These are phyloP conservation scores for Aurelia sp. DNA, from an alignment of 30 jellyfish, hydroid and myxozoan species.

Conservation along the genomic window DNA sequence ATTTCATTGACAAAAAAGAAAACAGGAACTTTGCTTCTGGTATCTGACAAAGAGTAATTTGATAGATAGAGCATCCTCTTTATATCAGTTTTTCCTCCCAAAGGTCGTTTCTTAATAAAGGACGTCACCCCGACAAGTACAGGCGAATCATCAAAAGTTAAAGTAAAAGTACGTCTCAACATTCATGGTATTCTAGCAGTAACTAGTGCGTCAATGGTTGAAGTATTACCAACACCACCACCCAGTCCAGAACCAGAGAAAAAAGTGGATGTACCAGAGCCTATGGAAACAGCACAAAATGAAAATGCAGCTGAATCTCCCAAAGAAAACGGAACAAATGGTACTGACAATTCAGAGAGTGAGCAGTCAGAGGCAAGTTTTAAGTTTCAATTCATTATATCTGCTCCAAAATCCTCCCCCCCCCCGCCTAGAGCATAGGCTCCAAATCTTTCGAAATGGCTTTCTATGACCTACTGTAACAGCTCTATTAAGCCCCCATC, in stretches of 20 bases:
- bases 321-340: conserved; percentile 39
- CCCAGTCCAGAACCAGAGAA: conserved; percentile 61
- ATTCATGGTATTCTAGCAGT: conserved; percentile 87
- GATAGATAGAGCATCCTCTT: neutral
- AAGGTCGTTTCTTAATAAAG: conserved; percentile 84
- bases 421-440: too few relatives aligned
- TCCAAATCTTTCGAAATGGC: too few relatives aligned
- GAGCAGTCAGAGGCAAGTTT: neutral
- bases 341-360: conserved; percentile 6
- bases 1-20: too few relatives aligned
- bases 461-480: too few relatives aligned
- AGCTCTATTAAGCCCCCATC: too few relatives aligned
- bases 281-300: conserved; percentile 77
- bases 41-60: neutral
- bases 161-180: conserved; percentile 84
- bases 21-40: neutral
- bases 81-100: neutral
- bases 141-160: conserved; percentile 84
- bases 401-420: too few relatives aligned
- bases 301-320: conserved; percentile 18
- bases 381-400: too few relatives aligned
- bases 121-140: conserved; percentile 86
- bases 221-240: conserved; percentile 78
- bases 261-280: conserved; percentile 53
- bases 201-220: conserved; percentile 88